A percentile compares a stretch with the other conserved stretches of the same genome.
Conservation (phyloP, 2,797 vertebrate genomes). For the Lepidocolaptes lacrymiger region DNA sequence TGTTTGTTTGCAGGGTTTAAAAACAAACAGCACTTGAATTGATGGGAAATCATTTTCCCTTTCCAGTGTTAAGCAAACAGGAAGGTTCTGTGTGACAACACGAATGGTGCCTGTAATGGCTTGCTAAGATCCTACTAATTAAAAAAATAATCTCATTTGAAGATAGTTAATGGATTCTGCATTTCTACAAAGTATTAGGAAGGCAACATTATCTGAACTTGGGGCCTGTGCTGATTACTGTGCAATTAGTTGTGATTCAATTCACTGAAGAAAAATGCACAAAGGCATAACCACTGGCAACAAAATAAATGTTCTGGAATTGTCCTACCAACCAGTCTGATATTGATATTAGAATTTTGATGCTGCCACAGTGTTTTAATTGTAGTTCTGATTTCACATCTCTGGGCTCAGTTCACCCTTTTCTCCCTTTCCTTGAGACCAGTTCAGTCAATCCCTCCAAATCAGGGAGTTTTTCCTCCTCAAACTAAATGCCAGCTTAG, state of each 20-base stretch:
- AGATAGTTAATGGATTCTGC: slow-evolving; percentile 75
- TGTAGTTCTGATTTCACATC: slow-evolving; percentile 19
- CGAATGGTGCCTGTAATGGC: slow-evolving; percentile 54
- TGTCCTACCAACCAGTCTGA: slow-evolving; percentile 60
- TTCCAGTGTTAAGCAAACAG: slow-evolving; percentile 63
- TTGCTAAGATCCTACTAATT: slow-evolving; percentile 77
- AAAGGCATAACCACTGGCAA: slow-evolving; percentile 66
- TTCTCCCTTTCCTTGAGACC: background rate
- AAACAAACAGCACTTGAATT: slow-evolving; percentile 28
- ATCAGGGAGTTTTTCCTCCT: background rate
- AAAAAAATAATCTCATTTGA: slow-evolving; percentile 74
- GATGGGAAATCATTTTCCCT: slow-evolving; percentile 60
- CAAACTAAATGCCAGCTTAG: background rate
- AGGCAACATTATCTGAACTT: slow-evolving; percentile 72
- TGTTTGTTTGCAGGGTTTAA: background rate
- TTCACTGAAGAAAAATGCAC: slow-evolving; percentile 75
- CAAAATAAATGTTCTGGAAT: slow-evolving; percentile 52
- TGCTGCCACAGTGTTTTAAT: background rate
- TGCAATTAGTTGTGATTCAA: slow-evolving; percentile 79
- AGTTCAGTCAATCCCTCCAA: background rate
- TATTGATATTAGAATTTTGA: slow-evolving; percentile 49
- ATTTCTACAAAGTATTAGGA: slow-evolving; percentile 71
- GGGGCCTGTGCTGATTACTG: slow-evolving; percentile 71
- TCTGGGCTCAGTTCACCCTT: background rate
- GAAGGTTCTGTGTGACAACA: slow-evolving; percentile 55